These are phyloP conservation scores for Pseudomyrmex concolor DNA, from an alignment of 1,140 invertebrate species.

Conservation along the genomic window DNA sequence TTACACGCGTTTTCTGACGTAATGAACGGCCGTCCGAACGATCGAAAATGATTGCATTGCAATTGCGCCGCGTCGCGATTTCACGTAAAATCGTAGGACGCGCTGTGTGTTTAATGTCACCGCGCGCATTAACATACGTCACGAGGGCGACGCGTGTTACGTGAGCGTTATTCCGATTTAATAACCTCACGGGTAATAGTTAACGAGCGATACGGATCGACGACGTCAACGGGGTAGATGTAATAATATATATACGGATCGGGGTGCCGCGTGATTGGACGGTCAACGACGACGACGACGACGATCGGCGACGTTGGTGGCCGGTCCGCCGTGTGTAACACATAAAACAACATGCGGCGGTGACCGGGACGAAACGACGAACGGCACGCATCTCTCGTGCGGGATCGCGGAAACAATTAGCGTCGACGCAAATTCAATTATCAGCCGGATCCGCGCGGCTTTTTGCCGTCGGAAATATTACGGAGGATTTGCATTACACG, in stretches of 20 bases:
- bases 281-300: conserved; percentile 27
- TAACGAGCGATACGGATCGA: conserved; percentile 59
- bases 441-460: conserved; percentile 42
- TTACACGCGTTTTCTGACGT: neutral
- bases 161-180: conserved; percentile 51
- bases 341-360: conserved; percentile 48
- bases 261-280: conserved; percentile 13
- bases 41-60: conserved; percentile 34
- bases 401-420: conserved; percentile 46
- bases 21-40: neutral
- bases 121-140: conserved; percentile 49
- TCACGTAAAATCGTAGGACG: conserved; percentile 34
- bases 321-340: too few relatives aligned
- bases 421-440: conserved; percentile 60
- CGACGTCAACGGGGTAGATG: conserved; percentile 22
- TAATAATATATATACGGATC: conserved; percentile 40
- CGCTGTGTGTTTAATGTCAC: conserved; percentile 23
- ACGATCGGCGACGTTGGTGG: conserved; percentile 9
- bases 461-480: conserved; percentile 47
- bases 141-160: conserved; percentile 17
- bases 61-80: conserved; percentile 11
- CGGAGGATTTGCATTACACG: conserved; percentile 42
- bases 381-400: conserved; percentile 46
- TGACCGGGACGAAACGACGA: conserved; percentile 52
- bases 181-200: conserved; percentile 51